Evolutionary conservation across 2,113 vertebrate genomes (phyloP), one percentile per base, ranked within the genome.

Genomic region (Eudorcas thomsonii): DNA sequence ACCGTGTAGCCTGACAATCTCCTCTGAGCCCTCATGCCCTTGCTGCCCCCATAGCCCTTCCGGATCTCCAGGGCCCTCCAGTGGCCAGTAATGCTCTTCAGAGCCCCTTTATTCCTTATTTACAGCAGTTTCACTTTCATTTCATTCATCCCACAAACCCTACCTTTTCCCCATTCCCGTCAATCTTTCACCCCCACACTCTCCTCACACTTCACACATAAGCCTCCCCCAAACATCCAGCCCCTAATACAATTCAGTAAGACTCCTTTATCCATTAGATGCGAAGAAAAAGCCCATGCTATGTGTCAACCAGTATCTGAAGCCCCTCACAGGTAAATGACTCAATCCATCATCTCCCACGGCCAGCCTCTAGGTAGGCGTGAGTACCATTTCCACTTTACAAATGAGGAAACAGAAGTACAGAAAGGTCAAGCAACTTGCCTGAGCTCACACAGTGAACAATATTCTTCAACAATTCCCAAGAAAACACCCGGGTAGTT

Each of bases 261-360:
- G 78, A 39, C 54, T 15, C 45, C 43, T 48, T n/a, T 2, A 21
- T 15, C 50, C 26, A 5, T 6, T 7, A 16, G 9, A n/a, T 1
- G 14, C 6, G 25, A 6, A 39, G 64, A 52, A n/a, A 54, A 17
- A 7, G 28, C 3, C 7, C 45, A 45, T 36, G 52, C 28, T 28
- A 2, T 0, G 4, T 2, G 17, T 15, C 12, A 26, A 43, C 26
- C 43, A 25, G 26, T 4, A 16, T 28, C 1, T 12, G 59, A 80
- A 97, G 16, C 9, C 33, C 77, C 59, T 54, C 55, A 2, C 25
- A 16, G 19, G 54, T 14, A 62, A 67, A 11, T 7, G 30, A 9
- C 60, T 39, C 33, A 6, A 19, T 43, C 23, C 12, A 26, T 3
- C n/a, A 23, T 50, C 39, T 84, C 82, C 21, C 55, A 80, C 4